Conservation (phyloP, 2,113 vertebrate genomes). For the Pachyramphus minor region DNA sequence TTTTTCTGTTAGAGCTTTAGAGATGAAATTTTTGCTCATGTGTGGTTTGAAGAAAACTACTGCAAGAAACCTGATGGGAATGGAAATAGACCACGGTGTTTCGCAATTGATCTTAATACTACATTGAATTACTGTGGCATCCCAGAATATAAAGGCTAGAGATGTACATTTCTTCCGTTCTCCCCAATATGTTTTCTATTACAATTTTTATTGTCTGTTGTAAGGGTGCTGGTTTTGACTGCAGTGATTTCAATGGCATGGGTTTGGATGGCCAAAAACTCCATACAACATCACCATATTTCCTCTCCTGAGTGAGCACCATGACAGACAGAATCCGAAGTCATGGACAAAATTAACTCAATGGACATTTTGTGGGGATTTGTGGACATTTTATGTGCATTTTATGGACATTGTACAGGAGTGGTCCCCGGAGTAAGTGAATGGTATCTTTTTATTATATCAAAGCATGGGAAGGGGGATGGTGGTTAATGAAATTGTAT, state of each 20-base stretch:
- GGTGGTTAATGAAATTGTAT: not conserved
- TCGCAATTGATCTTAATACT: slow-evolving; percentile 63
- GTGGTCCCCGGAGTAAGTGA: not conserved
- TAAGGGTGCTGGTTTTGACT: not conserved
- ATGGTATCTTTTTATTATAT: not conserved
- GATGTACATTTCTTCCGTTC: not conserved
- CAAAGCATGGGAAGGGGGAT: not conserved
- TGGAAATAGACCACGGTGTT: slow-evolving; percentile 77
- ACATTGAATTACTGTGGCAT: slow-evolving; percentile 82
- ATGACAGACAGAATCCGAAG: not conserved
- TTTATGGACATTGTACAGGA: not conserved
- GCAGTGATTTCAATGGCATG: not conserved
- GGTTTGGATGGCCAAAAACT: not conserved
- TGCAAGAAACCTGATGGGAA: slow-evolving; percentile 82
- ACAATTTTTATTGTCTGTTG: not conserved
- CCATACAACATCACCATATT: not conserved
- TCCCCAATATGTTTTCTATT: not conserved
- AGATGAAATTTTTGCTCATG: not conserved
- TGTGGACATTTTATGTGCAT: not conserved
- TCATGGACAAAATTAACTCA: not conserved
- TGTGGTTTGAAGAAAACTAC: slow-evolving; percentile 76
- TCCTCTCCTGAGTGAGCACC: not conserved
- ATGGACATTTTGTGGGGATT: not conserved
- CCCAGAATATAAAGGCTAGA: slow-evolving; percentile 69
- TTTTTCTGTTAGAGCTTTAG: not conserved